These are phyloP conservation scores for Malurus alboscapulatus DNA, from an alignment of 2,113 vertebrate species.

Conservation along the genomic window DNA sequence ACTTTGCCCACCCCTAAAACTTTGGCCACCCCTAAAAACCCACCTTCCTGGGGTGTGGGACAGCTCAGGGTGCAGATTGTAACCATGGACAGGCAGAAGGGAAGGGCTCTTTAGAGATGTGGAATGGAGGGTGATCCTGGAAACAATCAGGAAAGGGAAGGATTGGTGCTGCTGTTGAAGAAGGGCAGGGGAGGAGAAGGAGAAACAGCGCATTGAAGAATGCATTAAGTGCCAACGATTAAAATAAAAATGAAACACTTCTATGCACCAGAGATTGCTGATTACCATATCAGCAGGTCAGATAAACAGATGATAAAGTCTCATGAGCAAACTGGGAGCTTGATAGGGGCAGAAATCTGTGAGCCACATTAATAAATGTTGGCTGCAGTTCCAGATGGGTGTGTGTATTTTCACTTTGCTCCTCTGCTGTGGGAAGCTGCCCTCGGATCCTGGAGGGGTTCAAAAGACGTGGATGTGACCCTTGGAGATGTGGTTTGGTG, in stretches of 20 bases:
- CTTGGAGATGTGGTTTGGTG: background rate
- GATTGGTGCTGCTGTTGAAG: background rate
- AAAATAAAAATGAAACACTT: background rate
- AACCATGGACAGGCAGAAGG: background rate
- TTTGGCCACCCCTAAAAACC: background rate
- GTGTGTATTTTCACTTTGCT: background rate
- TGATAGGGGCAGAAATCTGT: background rate
- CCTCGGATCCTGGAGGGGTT: background rate
- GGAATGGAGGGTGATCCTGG: background rate
- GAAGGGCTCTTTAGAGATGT: background rate
- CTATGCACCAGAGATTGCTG: fast-evolving
- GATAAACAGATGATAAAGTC: background rate
- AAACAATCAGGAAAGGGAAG: background rate
- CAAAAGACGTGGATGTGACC: background rate
- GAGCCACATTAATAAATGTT: background rate
- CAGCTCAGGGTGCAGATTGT: background rate
- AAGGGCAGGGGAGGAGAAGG: background rate
- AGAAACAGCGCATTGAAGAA: background rate
- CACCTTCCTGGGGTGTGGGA: background rate
- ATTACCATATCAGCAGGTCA: background rate
- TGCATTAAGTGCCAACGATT: background rate
- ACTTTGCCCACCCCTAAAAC: background rate
- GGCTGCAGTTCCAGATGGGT: background rate
- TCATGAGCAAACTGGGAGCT: background rate
- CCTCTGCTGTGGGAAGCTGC: background rate